Percentiles rank a stretch among this genome's conserved stretches.
Conservation (phyloP, 2,113 vertebrate species). For the Aldabrachelys gigantea region DNA sequence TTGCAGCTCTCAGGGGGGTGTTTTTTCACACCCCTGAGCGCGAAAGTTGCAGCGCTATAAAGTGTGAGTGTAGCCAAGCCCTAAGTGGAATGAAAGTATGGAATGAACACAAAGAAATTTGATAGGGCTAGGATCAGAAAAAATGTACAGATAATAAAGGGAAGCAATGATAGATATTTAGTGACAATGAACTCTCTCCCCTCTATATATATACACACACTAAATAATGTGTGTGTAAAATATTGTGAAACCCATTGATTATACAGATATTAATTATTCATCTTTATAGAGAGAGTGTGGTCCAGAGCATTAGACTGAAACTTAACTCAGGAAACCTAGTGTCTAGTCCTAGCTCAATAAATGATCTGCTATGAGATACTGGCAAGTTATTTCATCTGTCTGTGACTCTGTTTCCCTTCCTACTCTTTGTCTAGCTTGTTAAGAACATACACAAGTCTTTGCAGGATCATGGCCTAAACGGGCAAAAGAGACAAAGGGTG, state of each 20-base stretch:
- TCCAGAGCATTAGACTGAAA: background rate
- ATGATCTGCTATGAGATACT: background rate
- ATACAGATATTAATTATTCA: fast-evolving
- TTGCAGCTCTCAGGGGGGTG: no score
- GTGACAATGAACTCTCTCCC: no score
- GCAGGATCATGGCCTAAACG: background rate
- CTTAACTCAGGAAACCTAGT: background rate
- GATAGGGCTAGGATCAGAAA: background rate
- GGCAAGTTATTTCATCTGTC: background rate
- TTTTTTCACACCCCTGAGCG: no score
- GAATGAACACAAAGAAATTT: background rate
- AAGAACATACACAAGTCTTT: fast-evolving
- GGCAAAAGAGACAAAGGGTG: background rate
- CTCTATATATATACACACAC: no score
- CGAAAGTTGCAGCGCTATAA: no score
- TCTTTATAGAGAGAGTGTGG: background rate
- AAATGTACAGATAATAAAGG: background rate
- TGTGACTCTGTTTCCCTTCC: background rate
- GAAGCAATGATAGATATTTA: background rate
- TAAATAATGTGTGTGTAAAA: background rate
- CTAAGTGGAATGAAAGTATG: background rate
- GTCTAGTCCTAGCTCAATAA: background rate
- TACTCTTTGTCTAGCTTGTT: background rate
- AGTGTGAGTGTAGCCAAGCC: no score
- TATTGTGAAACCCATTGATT: background rate